These are phyloP conservation scores for Tinea pellionella DNA, from an alignment of 2,888 invertebrate genomes.

Conservation along the genomic window DNA sequence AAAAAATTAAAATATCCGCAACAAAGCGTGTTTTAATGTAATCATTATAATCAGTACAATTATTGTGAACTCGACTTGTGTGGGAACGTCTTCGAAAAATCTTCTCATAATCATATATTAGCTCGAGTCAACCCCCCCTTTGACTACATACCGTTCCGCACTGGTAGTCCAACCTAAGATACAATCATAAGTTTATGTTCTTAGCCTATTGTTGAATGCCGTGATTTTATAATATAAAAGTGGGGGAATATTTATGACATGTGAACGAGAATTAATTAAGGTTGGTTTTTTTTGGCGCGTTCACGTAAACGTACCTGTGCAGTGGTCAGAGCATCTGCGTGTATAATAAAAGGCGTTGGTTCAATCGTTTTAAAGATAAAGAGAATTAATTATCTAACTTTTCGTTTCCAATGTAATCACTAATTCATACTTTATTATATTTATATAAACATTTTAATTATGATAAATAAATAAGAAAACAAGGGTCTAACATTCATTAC, in stretches of 20 bases:
- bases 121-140: conserved; percentile 27
- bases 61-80: conserved; percentile 21
- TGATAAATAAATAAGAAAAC: no score
- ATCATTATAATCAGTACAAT: conserved; percentile 1
- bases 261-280: conserved; percentile 3
- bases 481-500: no score
- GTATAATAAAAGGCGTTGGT: no score
- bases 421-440: no score
- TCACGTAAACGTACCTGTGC: no score
- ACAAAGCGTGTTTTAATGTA: neutral
- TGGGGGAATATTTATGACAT: conserved; percentile 14
- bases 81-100: conserved; percentile 66
- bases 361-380: no score
- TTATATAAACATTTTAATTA: no score
- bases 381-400: no score
- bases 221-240: conserved; percentile 3
- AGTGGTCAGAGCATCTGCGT: no score
- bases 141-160: conserved; percentile 55
- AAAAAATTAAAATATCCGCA: neutral
- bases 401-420: no score
- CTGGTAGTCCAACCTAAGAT: conserved; percentile 58
- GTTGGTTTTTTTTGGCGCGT: neutral
- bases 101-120: conserved; percentile 64
- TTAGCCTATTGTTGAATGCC: conserved; percentile 50
- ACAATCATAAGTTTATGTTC: conserved; percentile 50